phyloP scores from a whole-genome alignment of 2,113 vertebrate species.

The Gnathonemus longibarbis region DNA sequence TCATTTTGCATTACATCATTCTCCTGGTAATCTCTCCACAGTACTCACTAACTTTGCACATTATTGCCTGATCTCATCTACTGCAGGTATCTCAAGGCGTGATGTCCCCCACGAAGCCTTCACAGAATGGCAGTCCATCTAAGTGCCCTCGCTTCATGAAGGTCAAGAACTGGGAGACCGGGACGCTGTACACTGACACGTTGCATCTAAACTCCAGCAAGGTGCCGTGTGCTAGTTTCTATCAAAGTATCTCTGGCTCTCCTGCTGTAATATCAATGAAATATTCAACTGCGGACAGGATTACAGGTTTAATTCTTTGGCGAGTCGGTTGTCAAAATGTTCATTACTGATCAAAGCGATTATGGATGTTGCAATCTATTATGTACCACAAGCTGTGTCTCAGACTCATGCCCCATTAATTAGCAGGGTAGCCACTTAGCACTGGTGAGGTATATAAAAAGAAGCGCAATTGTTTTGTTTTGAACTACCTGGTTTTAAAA shows the following conservation, averaged over 20 bases:
- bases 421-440: constrained; percentile 59
- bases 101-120: constrained; percentile 69
- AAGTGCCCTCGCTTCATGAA: constrained; percentile 90
- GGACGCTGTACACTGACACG: constrained; percentile 72
- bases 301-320: background rate
- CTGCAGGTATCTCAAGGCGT: constrained; percentile 56
- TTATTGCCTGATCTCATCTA: constrained; percentile 22
- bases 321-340: background rate
- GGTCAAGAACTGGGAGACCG: constrained; percentile 91
- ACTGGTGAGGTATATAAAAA: constrained; percentile 35
- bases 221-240: constrained; percentile 55
- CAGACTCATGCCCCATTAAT: constrained; percentile 38
- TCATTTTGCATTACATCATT: background rate
- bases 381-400: background rate
- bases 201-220: constrained; percentile 76
- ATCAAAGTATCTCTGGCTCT: background rate
- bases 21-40: background rate
- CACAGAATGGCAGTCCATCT: constrained; percentile 79
- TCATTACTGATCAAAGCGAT: background rate
- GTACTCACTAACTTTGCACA: background rate
- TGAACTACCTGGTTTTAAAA: constrained; percentile 44
- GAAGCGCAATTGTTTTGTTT: constrained; percentile 60
- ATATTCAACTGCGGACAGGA: background rate
- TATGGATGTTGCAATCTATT: constrained; percentile 7
- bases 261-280: background rate